Conservation (phyloP, 2,113 vertebrate genomes). For the Apteryx mantelli region DNA sequence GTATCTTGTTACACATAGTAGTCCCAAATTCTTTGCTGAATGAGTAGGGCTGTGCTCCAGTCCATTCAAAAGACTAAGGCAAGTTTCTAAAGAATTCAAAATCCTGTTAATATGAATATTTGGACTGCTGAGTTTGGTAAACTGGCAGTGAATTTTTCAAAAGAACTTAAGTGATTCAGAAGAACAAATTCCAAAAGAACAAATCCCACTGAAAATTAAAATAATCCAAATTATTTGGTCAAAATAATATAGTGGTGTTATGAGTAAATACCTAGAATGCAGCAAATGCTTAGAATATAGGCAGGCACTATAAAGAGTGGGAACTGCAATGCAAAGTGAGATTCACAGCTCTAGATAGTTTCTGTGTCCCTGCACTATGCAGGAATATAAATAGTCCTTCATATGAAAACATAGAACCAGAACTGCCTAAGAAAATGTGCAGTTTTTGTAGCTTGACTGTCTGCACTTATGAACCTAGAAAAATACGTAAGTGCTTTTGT, state of each 20-base stretch:
- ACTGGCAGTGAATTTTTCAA: neutral
- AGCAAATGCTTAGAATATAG: neutral
- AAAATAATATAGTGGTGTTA: neutral
- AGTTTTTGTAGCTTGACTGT: neutral
- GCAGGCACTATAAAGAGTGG: neutral
- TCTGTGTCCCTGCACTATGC: neutral
- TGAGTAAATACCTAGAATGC: neutral
- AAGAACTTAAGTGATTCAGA: neutral
- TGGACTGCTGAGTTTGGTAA: neutral
- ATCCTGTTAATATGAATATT: neutral
- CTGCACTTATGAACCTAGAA: neutral
- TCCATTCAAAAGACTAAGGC: neutral
- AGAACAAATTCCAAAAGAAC: neutral
- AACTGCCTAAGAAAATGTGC: neutral
- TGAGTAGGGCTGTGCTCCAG: neutral
- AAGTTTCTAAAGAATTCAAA: neutral
- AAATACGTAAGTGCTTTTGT: neutral
- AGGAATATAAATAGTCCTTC: neutral
- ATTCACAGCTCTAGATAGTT: neutral
- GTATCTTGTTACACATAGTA: accelerated
- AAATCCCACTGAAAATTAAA: neutral
- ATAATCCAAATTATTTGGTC: neutral
- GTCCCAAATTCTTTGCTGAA: neutral
- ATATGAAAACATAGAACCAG: neutral
- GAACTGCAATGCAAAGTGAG: neutral